Base-by-base conservation (phyloP, 2,888 invertebrate species). In the Drosophila tanythrix region DNA sequence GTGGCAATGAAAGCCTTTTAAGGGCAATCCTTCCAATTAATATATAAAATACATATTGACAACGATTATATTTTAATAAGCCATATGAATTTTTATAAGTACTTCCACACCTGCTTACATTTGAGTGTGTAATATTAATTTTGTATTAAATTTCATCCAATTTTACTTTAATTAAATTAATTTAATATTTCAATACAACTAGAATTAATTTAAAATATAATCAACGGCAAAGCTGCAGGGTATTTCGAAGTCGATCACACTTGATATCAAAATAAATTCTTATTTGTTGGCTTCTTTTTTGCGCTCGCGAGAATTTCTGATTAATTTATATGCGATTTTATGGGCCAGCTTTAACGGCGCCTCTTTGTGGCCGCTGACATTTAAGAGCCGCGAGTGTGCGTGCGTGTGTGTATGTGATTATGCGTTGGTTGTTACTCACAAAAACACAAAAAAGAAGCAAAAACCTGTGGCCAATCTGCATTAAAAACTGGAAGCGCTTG, bases 311-410 rank as follows among this genome's bases (percentile, higher is more conserved):
- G 25, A 46, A 66, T 53, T 59, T 50, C 67, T 79, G 85, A 87
- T 89, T 89, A 83, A 87, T 83, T 89, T 81, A 61, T 60, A 81
- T 64, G 50, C 68, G 46, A 61, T 70, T 70, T 70, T 55, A 66
- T 62, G 57, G 36, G 36, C 21, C 50, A 33, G 40, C 50, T 64
- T 59, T 21, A 65, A 43, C 10, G 51, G 53, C 35, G 53, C 35
- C 48, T 67, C 64, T 64, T 53, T 68, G 57, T 51, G 18, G 35
- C 36, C 15, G 57, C 35, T 87, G 88, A 70, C 83, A 78, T 85
- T 81, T 80, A 63, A 56, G 59, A 51, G 27, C 31, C 46, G 31
- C n/a, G 11, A 27, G 18, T 35, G 35, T 56, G 27, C 46, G 10
- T 43, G 18, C 43, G 18, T 52, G 51, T 40, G 21, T 51, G 59